Base-by-base conservation (phyloP, 2,888 invertebrate species). In the Alitta virens region DNA sequence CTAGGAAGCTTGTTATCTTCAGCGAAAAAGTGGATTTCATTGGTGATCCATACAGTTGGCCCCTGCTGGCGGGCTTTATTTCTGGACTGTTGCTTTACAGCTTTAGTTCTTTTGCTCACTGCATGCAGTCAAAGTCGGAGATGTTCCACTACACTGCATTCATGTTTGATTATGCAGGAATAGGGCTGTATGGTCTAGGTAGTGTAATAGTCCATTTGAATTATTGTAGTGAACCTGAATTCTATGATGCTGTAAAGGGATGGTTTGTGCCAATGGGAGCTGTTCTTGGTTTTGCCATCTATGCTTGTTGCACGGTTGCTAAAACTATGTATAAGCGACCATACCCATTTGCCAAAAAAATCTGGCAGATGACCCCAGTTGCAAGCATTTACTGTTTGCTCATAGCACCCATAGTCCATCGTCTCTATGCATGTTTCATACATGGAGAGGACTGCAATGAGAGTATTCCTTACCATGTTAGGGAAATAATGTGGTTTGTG, bases 101-200 rank as follows among this genome's bases (percentile, higher is more conserved):
- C 14, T 77, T 74, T 62, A 78, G 78, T 64, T 72, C 69, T 24
- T 68, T 66, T 21, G 80, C 80, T 14, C 80, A 80, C 63, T 78
- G 76, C 56, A 72, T 79, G 59, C 76, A 76, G 55, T 76, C 78
- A 57, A 74, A 71, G 62, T 79, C 79, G 0, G 79, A 79, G 58
- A 65, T 76, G 26, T 69, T 73, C n/a, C 80, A 80, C 63, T 79
- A 81, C 67, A 75, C 77, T 3, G 75, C 78, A 27, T 81, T 80
- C 67, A 79, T 81, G 75, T 64, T 79, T 25, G 81, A 81, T 65
- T 81, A 81, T 68, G 76, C 78, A 26, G 80, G 78, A 25, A 79
- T 81, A 43, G 80, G 81, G n/a, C 63, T 80, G 58, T 81, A 79
- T 67, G 79, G 79, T n/a, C 68, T 79, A 12, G 79, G 80, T n/a